These are phyloP conservation scores for Misgurnus mizolepis DNA, from an alignment of 2,113 vertebrate species.

Conservation along the genomic window DNA sequence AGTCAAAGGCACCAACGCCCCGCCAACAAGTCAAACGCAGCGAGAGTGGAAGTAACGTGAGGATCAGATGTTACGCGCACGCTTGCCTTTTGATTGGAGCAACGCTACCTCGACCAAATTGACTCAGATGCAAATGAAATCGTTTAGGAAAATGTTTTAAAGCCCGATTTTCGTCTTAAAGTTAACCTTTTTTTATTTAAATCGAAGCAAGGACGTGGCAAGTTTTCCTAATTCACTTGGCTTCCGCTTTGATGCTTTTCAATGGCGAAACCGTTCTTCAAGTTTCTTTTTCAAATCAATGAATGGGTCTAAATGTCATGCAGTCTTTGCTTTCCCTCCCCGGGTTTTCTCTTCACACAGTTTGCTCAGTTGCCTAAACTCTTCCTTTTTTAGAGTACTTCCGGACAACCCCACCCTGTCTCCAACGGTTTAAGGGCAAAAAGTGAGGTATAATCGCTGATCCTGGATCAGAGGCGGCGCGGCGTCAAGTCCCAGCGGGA, in stretches of 20 bases:
- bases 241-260: slow-evolving; percentile 36
- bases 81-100: background rate
- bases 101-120: background rate
- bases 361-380: slow-evolving; percentile 70
- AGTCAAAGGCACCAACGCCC: slow-evolving; percentile 57
- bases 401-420: slow-evolving; percentile 59
- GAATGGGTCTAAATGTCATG: slow-evolving; percentile 17
- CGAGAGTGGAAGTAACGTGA: slow-evolving; percentile 48
- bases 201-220: slow-evolving; percentile 43
- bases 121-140: background rate
- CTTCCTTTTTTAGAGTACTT: slow-evolving; percentile 53
- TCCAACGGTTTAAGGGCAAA: slow-evolving; percentile 40
- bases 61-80: slow-evolving; percentile 12
- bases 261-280: background rate
- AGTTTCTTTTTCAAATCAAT: slow-evolving; percentile 20
- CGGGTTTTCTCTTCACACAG: slow-evolving; percentile 45
- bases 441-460: slow-evolving; percentile 49
- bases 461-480: slow-evolving; percentile 31
- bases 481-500: background rate
- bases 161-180: slow-evolving; percentile 2
- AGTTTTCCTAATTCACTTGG: slow-evolving; percentile 33
- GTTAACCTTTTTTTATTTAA: background rate
- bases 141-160: background rate
- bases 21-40: slow-evolving; percentile 53
- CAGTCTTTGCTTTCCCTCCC: slow-evolving; percentile 8